Evolutionary conservation across 2,797 vertebrate genomes (phyloP).

Genomic region (Melanotaenia maccullochi): DNA sequence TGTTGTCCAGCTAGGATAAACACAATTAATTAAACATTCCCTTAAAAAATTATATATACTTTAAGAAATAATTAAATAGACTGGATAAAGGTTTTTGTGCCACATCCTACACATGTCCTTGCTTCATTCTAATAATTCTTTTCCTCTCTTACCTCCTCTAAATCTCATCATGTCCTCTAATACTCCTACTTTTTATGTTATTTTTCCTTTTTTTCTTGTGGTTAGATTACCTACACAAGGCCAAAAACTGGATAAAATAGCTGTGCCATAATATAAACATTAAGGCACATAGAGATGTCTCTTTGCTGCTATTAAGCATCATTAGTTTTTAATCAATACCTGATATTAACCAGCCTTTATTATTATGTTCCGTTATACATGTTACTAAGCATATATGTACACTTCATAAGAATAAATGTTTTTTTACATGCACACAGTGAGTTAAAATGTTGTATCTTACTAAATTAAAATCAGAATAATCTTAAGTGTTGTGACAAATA

Average conservation of each 20-base stretch:
- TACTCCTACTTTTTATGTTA: conserved; percentile 28
- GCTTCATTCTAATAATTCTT: conserved; percentile 38
- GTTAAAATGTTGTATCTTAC: not conserved
- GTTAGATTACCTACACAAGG: not conserved
- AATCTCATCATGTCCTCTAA: conserved; percentile 16
- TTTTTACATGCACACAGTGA: not conserved
- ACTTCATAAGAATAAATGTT: not conserved
- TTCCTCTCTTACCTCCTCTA: conserved; percentile 9
- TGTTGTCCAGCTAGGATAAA: no score
- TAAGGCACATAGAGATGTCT: not conserved
- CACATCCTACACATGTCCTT: conserved; percentile 44
- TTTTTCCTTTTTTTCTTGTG: conserved; percentile 25
- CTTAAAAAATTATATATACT: not conserved
- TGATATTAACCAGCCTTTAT: not conserved
- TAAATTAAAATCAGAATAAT: not conserved
- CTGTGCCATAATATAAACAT: not conserved
- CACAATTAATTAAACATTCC: conserved; percentile 31
- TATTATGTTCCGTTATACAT: not conserved
- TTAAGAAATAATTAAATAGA: conserved; percentile 20
- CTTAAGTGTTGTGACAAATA: not conserved
- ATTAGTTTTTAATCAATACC: not conserved
- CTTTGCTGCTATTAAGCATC: not conserved
- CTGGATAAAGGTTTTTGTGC: conserved; percentile 18
- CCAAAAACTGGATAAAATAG: not conserved
- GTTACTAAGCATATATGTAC: not conserved